Conservation (phyloP, 2,888 invertebrate species). For the Lobophora halterata region DNA sequence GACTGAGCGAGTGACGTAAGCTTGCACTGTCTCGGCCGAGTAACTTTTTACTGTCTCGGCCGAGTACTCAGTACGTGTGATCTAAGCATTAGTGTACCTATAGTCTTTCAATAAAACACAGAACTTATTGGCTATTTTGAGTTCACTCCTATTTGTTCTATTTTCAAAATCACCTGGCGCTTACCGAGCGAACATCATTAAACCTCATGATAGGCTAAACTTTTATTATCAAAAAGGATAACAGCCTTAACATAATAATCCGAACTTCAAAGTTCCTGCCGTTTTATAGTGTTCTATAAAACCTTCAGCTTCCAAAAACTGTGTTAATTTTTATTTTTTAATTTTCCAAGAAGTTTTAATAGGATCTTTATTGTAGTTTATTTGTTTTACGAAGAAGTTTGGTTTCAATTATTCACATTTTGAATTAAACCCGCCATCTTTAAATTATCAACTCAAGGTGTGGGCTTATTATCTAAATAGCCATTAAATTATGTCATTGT, state of each 20-base stretch:
- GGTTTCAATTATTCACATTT: slow-evolving; percentile 5
- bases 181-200: slow-evolving; percentile 21
- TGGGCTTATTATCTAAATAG: slow-evolving; percentile 20
- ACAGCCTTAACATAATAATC: slow-evolving; percentile 49
- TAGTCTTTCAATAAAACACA: no score
- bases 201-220: slow-evolving; percentile 36
- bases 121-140: no score
- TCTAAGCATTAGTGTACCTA: no score
- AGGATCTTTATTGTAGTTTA: slow-evolving; percentile 14
- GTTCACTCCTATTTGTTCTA: background rate
- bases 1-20: no score
- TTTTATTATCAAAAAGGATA: slow-evolving; percentile 36
- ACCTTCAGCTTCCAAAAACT: slow-evolving; percentile 34
- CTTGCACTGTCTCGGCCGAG: no score
- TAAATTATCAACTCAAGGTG: slow-evolving; percentile 12
- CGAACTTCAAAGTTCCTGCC: slow-evolving; percentile 44
- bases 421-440: slow-evolving; percentile 8
- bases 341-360: slow-evolving; percentile 15
- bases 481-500: slow-evolving; percentile 18
- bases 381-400: slow-evolving; percentile 14
- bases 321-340: slow-evolving; percentile 8
- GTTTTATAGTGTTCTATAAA: slow-evolving; percentile 49
- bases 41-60: no score
- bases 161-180: slow-evolving; percentile 14
- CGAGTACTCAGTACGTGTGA: no score